Evolutionary conservation across 2,113 vertebrate genomes (phyloP).

Genomic region (Lophura nycthemera): DNA sequence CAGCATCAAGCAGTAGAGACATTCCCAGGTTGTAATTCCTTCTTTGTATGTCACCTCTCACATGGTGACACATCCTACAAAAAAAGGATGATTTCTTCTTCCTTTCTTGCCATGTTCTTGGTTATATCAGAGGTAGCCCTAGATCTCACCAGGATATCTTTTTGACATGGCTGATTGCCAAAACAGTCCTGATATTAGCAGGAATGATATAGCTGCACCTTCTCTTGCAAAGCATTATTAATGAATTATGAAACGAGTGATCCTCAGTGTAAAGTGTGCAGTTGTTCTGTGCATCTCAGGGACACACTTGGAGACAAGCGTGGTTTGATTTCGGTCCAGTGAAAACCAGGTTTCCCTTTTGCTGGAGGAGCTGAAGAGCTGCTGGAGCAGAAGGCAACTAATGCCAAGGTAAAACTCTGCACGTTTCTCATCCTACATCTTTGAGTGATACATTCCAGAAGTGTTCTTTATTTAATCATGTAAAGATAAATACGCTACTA

Average conservation of each 20-base stretch:
- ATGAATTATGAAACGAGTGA: background rate
- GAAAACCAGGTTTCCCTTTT: conserved; percentile 21
- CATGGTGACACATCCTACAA: background rate
- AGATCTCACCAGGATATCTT: background rate
- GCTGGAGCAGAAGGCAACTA: background rate
- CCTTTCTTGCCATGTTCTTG: background rate
- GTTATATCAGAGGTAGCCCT: background rate
- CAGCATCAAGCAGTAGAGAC: background rate
- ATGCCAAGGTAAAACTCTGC: conserved; percentile 12
- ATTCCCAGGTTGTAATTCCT: background rate
- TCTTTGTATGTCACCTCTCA: background rate
- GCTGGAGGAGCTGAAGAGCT: background rate
- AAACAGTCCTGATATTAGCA: background rate
- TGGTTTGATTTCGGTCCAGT: conserved; percentile 12
- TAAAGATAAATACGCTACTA: conserved; percentile 43
- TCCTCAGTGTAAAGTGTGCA: background rate
- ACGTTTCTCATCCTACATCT: background rate
- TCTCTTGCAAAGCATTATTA: background rate
- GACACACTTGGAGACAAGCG: background rate
- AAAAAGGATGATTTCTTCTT: background rate
- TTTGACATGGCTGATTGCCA: background rate
- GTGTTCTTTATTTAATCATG: conserved; percentile 35
- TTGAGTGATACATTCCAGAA: conserved; percentile 45
- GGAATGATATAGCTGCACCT: background rate
- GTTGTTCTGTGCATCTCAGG: background rate